These are phyloP conservation scores for Apotomis turbidana DNA, from an alignment of 2,888 invertebrate genomes.

Conservation along the genomic window DNA sequence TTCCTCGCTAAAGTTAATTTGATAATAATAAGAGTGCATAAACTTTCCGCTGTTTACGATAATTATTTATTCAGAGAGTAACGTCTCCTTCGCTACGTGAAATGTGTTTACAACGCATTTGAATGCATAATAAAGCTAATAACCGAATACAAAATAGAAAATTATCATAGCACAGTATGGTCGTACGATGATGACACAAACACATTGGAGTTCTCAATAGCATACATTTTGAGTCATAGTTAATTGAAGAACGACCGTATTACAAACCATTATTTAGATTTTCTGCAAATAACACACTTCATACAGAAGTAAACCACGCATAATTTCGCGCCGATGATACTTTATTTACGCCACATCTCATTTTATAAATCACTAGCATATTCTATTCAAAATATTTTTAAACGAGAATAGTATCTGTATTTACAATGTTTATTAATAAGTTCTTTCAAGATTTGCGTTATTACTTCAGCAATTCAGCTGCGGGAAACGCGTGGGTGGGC, in stretches of 20 bases:
- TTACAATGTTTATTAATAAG: constrained; percentile 20
- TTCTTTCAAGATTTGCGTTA: constrained; percentile 32
- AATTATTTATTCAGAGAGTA: background rate
- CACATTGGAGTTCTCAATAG: background rate
- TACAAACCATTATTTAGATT: constrained; percentile 11
- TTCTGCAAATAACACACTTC: constrained; percentile 5
- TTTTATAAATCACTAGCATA: constrained; percentile 7
- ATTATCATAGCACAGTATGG: background rate
- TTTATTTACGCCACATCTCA: background rate
- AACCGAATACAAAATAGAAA: constrained; percentile 10
- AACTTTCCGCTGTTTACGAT: background rate
- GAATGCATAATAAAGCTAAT: constrained; percentile 4
- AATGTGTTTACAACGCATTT: background rate
- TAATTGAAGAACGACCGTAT: constrained; percentile 6
- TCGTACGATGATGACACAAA: background rate
- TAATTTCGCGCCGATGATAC: background rate
- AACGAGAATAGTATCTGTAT: constrained; percentile 24
- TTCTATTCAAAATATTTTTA: constrained; percentile 1
- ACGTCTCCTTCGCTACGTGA: background rate
- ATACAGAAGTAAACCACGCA: background rate
- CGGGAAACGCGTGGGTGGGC: constrained; percentile 1
- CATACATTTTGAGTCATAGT: constrained; percentile 18
- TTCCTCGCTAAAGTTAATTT: background rate
- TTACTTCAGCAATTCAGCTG: constrained; percentile 4
- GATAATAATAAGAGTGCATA: background rate